Percentiles rank a stretch among this genome's conserved stretches.
These are phyloP conservation scores for Ginglymostoma cirratum DNA, from an alignment of 2,113 vertebrate genomes.

Conservation along the genomic window DNA sequence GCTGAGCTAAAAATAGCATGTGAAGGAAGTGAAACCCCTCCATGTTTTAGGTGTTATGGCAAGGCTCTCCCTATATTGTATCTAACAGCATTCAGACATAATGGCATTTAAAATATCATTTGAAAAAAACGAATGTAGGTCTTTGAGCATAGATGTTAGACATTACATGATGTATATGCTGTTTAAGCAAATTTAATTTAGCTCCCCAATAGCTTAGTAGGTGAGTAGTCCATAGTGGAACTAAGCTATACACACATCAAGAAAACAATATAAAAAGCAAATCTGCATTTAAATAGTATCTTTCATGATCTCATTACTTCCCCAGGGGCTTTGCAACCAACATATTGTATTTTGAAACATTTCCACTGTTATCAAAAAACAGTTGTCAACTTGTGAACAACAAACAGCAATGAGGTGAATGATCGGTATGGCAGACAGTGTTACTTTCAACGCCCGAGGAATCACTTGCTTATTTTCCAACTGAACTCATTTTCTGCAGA, in stretches of 20 bases:
- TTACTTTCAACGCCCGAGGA: background rate
- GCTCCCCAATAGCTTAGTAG: background rate
- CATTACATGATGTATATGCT: background rate
- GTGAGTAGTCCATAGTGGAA: background rate
- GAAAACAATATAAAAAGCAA: background rate
- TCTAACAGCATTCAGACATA: background rate
- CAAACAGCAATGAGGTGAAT: background rate
- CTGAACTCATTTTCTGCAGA: no score
- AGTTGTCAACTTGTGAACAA: background rate
- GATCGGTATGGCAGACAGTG: background rate
- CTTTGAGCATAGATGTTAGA: constrained; percentile 21
- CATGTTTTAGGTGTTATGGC: background rate
- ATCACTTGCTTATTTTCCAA: background rate
- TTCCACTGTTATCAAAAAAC: background rate
- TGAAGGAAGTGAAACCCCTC: background rate
- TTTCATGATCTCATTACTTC: background rate
- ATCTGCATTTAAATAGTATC: background rate
- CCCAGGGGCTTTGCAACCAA: background rate
- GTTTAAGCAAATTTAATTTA: background rate
- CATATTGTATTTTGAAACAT: background rate
- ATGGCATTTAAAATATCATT: background rate
- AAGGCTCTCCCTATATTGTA: background rate
- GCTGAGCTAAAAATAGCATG: constrained; percentile 10
- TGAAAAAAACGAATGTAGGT: background rate
- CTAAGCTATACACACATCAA: background rate